Base-by-base conservation (phyloP, 1,140 invertebrate species). In the Drosophila pseudoobscura region DNA sequence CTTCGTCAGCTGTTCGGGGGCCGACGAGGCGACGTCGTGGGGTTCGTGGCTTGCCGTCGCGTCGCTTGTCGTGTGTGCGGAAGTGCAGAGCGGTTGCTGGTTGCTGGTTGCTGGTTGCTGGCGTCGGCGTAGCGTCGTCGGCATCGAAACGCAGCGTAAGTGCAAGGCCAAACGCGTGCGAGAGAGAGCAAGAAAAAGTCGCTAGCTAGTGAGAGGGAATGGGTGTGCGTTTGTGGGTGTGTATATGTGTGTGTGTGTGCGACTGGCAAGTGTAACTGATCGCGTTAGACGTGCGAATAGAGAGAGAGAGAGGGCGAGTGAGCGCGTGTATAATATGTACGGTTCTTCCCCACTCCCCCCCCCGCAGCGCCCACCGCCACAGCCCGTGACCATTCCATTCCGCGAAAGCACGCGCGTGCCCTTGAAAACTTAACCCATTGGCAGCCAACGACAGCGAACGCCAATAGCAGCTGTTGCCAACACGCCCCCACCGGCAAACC, bases 381-480 rank as follows among this genome's bases (percentile, higher is more conserved):
- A 7, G 11, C 17, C 29, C 20, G 15, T 39, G 29, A 35, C 17
- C 39, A 9, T 39, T 35, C 43, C 31, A 35, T 26, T 20, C 20
- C 20, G 11, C 17, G 1, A 11, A 39, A 64, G 75, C 79, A 76
- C 66, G 64, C 77, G 85, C 80, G 78, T 89, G 85, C 85, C 85
- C 85, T 89, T 89, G 85, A 89, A 89, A 89, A 74, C 65, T 89
- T 89, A 83, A 89, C 85, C 84, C 80, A 89, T 44, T 52, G 64
- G 52, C 24, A 59, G 54, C 44, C 54, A 56, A 39, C 35, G 35
- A 39, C 35, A 13, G 35, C 35, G 35, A 39, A 39, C 35, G 54
- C 54, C 54, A 59, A 53, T 68, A 76, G 61, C 53, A 64, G 45
- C 54, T 68, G 78, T 62, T 79, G 83, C 70, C 74, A 84, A 82